A percentile compares a stretch with the other conserved stretches of the same genome.
Conservation (phyloP, 2,113 vertebrate species). For the Shinisaurus crocodilurus region DNA sequence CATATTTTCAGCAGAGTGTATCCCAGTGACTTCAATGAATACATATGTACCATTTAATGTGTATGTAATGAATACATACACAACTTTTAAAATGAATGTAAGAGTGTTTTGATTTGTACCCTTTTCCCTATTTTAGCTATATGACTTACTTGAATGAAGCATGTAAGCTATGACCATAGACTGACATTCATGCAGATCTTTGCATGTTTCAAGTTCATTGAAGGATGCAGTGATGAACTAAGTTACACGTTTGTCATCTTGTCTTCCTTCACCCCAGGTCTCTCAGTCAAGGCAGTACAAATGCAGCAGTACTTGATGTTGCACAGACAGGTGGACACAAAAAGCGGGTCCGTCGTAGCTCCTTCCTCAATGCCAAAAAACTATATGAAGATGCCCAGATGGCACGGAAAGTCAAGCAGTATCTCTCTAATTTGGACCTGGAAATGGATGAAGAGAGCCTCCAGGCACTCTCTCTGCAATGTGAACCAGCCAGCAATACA, state of each 20-base stretch:
- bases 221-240: not conserved
- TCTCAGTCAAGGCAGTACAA: constrained; percentile 95
- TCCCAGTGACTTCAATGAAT: constrained; percentile 41
- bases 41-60: not conserved
- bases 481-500: constrained; percentile 93
- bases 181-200: constrained; percentile 60
- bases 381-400: constrained; percentile 99
- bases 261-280: constrained; percentile 80
- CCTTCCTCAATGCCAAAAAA: constrained; percentile 98
- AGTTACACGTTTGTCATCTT: constrained; percentile 52
- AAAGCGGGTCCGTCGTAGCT: constrained; percentile 96
- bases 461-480: constrained; percentile 92
- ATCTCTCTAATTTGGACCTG: constrained; percentile 91
- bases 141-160: constrained; percentile 77
- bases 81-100: constrained; percentile 47
- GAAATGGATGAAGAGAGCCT: constrained; percentile 97
- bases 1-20: constrained; percentile 43
- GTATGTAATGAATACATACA: not conserved
- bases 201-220: constrained; percentile 39
- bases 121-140: constrained; percentile 61
- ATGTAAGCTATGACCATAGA: constrained; percentile 70
- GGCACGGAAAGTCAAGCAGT: constrained; percentile 96
- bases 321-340: constrained; percentile 94
- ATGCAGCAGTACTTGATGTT: constrained; percentile 91
- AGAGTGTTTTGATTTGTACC: constrained; percentile 45